Evolutionary conservation across 2,797 vertebrate genomes (phyloP).

Genomic region (Decapterus maruadsi): DNA sequence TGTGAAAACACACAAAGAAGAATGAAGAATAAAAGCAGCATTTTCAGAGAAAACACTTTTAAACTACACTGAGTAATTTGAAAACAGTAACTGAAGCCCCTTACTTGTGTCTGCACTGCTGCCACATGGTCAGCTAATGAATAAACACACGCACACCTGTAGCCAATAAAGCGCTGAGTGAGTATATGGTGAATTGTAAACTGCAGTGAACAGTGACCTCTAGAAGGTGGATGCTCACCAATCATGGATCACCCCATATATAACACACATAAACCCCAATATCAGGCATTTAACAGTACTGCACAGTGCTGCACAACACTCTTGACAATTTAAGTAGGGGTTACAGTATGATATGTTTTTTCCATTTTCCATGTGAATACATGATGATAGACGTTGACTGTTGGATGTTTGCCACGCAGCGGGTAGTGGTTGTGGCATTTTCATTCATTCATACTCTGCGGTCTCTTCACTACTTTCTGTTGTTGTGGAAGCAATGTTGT

Average conservation of each 20-base stretch:
- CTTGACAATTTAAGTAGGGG: not conserved
- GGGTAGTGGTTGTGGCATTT: no score
- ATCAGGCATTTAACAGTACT: not conserved
- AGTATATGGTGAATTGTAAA: not conserved
- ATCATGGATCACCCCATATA: not conserved
- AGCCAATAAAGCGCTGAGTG: not conserved
- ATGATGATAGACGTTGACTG: slow-evolving; percentile 10
- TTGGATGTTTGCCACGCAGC: slow-evolving; percentile 11
- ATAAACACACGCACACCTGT: not conserved
- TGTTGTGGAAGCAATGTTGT: not conserved
- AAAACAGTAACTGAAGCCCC: no score
- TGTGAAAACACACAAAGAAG: not conserved
- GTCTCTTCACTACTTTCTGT: not conserved
- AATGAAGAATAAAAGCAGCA: not conserved
- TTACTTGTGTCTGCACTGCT: not conserved
- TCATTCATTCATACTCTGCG: slow-evolving; percentile 3
- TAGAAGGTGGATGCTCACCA: not conserved
- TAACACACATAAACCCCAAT: not conserved
- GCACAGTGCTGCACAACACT: not conserved
- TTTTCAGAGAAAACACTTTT: not conserved
- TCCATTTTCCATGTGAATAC: slow-evolving; percentile 27
- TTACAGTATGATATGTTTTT: slow-evolving; percentile 22
- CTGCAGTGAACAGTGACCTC: not conserved
- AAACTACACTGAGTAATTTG: not conserved
- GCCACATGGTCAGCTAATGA: not conserved